Evolutionary conservation across 1,140 invertebrate genomes (phyloP), one percentile per base, ranked within the genome.

Genomic region (Caerostris darwini): DNA sequence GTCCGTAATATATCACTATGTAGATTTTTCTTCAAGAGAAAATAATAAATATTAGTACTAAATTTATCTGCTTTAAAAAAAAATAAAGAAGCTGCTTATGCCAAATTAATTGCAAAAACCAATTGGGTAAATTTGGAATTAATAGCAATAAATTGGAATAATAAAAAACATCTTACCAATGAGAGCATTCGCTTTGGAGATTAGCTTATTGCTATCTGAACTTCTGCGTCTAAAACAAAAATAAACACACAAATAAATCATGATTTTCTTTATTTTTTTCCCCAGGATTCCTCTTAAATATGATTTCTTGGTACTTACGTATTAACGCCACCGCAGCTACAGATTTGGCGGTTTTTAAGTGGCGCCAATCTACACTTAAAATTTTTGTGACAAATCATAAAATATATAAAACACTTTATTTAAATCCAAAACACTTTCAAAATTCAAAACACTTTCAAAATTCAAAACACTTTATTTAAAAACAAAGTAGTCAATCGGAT

Each of bases 141-240:
- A 50, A 12, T 53, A 53, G 10, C 12, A 17, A 54, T 81, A 81
- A 10, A 14, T 14, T 85, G 14, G 7, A 58, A 59, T 3, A 4
- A 4, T 57, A 34, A 7, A 85, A 58, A 19, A 77, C 17, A 19
- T 58, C 61, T 61, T 90, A 94, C 93, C 93, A 14, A 94, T 90
- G 3, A 94, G 57, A 50, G 87, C 93, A 57, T 90, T 94, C 7
- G 93, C 93, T 85, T 94, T 94, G 4, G 71, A 56, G 6, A 85
- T 71, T 17, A 90, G 53, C 19, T 90, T 58, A 56, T 90, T 90
- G 3, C 53, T 64, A 2, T 56, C 54, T 14, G 93, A 90, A 71
- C 61, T 90, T 67, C 93, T 83, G 4, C 87, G 59, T 12, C 93
- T 94, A 12, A 64, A 94, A 94, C 53, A 19, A 53, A 71, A 69